These are phyloP conservation scores for Diplodus puntazzo DNA, from an alignment of 2,797 vertebrate genomes.

Conservation along the genomic window DNA sequence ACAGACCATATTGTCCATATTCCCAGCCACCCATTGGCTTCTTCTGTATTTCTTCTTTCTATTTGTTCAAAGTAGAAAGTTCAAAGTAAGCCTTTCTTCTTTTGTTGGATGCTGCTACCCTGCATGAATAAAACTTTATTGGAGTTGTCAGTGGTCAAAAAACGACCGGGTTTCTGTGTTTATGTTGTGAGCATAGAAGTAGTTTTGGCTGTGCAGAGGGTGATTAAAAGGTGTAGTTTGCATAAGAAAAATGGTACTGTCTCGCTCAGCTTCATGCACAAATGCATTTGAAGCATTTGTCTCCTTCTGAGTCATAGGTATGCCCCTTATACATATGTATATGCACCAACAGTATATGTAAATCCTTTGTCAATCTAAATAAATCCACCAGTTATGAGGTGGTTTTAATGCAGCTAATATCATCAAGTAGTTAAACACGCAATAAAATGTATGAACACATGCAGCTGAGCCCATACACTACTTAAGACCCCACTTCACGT, in stretches of 20 bases:
- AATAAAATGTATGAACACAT: neutral
- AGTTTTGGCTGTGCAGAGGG: neutral
- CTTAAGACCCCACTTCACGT: slow-evolving; percentile 6
- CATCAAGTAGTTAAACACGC: neutral
- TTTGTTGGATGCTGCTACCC: neutral
- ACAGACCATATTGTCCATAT: neutral
- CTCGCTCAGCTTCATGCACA: neutral
- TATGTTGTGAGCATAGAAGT: neutral
- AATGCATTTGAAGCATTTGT: too few relatives aligned
- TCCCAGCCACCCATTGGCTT: neutral
- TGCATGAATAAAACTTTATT: neutral
- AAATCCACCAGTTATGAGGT: neutral
- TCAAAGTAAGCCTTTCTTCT: neutral
- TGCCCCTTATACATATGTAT: neutral
- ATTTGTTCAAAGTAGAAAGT: neutral
- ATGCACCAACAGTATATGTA: neutral
- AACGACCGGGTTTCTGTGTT: neutral
- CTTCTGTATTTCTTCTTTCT: neutral
- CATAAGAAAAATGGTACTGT: neutral
- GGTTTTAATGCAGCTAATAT: neutral
- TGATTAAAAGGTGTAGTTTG: neutral
- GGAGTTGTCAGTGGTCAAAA: neutral
- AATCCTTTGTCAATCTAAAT: neutral
- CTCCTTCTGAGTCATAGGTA: neutral
- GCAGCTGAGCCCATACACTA: neutral